phyloP scores from a whole-genome alignment of 2,888 invertebrate genomes.

The Oscheius onirici region DNA sequence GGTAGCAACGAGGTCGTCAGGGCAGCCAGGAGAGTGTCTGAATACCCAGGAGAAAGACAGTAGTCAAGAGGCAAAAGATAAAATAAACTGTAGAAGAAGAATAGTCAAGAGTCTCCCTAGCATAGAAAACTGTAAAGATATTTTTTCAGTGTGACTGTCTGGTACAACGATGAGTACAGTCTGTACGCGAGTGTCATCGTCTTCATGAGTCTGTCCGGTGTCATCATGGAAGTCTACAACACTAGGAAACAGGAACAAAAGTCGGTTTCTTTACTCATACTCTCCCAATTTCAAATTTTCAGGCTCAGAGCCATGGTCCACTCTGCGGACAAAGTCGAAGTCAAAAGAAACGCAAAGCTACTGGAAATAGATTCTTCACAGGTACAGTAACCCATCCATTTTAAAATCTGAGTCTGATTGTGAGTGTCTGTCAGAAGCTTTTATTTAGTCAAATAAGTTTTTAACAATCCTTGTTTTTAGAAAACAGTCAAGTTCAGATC shows the following conservation, averaged over 20 bases:
- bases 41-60: no score
- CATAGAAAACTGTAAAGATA: neutral
- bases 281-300: conserved; percentile 17
- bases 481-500: conserved; percentile 72
- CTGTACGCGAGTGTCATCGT: conserved; percentile 88
- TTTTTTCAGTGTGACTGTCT: conserved; percentile 76
- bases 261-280: conserved; percentile 16
- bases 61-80: no score
- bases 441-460: neutral
- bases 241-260: conserved; percentile 81
- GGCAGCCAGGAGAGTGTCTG: no score
- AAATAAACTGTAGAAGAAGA: no score
- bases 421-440: no score
- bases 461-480: neutral
- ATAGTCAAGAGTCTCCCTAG: no score
- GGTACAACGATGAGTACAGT: conserved; percentile 86
- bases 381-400: no score
- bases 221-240: conserved; percentile 72
- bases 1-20: no score
- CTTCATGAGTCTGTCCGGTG: conserved; percentile 83
- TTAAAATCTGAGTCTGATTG: no score
- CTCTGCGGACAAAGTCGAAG: conserved; percentile 79
- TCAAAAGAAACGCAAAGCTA: conserved; percentile 71
- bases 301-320: conserved; percentile 79
- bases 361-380: conserved; percentile 42